Evolutionary conservation across 2,888 invertebrate species (phyloP).

Genomic region (Laspeyria flexula): DNA sequence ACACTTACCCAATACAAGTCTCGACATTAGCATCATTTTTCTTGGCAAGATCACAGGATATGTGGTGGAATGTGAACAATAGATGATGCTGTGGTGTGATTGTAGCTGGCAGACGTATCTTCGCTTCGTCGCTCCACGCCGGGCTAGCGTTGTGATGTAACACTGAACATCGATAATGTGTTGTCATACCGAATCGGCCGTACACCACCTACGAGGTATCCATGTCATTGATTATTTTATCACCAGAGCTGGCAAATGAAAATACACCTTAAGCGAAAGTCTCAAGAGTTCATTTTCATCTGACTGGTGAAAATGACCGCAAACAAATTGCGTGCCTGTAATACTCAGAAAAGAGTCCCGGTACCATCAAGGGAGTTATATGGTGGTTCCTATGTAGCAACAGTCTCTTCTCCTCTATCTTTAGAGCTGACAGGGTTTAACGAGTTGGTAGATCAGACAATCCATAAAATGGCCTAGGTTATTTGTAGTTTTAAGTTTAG

Average conservation of each 20-base stretch:
- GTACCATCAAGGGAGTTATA: too few species aligned
- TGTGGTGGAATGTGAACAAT: slow-evolving; percentile 97
- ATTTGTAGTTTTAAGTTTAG: too few species aligned
- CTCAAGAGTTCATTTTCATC: too few species aligned
- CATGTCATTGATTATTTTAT: not conserved
- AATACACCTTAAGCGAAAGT: too few species aligned
- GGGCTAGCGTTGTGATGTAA: slow-evolving; percentile 96
- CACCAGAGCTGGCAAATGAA: not conserved
- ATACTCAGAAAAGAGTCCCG: too few species aligned
- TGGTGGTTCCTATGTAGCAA: too few species aligned
- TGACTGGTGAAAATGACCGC: too few species aligned
- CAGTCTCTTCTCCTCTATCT: too few species aligned
- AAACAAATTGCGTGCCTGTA: too few species aligned
- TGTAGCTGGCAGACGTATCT: slow-evolving; percentile 94
- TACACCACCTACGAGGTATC: slow-evolving; percentile 68
- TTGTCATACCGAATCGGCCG: slow-evolving; percentile 84
- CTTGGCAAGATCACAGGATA: slow-evolving; percentile 95
- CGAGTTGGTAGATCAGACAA: too few species aligned
- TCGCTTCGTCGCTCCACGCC: slow-evolving; percentile 97
- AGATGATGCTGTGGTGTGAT: slow-evolving; percentile 95
- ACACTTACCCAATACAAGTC: slow-evolving; percentile 93
- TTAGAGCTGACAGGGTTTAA: too few species aligned
- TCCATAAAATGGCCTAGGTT: too few species aligned
- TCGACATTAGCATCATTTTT: slow-evolving; percentile 92
- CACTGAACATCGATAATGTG: slow-evolving; percentile 91